Evolutionary conservation across 2,888 invertebrate species (phyloP), one percentile per base, ranked within the genome.

Genomic region (Melinopterus prodromus): DNA sequence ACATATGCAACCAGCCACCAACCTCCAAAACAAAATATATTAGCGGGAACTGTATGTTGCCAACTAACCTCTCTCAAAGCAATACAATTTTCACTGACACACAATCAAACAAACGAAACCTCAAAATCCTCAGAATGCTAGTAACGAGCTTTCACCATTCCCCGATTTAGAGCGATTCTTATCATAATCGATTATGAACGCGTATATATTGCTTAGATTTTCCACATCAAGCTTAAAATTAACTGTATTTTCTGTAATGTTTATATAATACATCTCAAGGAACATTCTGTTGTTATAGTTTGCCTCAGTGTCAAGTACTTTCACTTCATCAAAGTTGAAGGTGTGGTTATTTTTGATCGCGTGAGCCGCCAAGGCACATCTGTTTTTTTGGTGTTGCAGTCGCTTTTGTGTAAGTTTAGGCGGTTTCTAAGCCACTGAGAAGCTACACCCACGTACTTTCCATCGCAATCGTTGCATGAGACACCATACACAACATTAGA

Each of bases 401-500:
- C 78, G 16, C 78, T 78, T 7, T 53, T 70, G 16, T 78, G 78
- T 78, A 71, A 38, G 7, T 0, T 37, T 9, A 79, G 69, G 12
- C 80, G 53, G 36, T 77, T 70, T 70, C 77, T 71, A 16, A 80
- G 26, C 80, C 77, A 80, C 35, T 77, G 77, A 35, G 75, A 75
- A n/a, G n/a, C n/a, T n/a, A n/a, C 16, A 3, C 75, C 75, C 38
- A 75, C 38, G n/a, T 15, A 75, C 15, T 38, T 37, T 35, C 35
- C 38, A 38, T 75, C 35, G 12, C 75, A 75, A 35, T 75, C 75
- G 7, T 15, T 35, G 38, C 75, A 75, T 0, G 36, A 35, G 15
- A 75, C 35, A 15, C 35, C 15, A 38, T 75, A 75, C 12, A 75
- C n/a, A 26, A 75, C 75, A 35, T 75, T 75, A 4, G 75, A 75